phyloP scores from a whole-genome alignment of 2,113 vertebrate genomes.

The Delphinapterus leucas region DNA sequence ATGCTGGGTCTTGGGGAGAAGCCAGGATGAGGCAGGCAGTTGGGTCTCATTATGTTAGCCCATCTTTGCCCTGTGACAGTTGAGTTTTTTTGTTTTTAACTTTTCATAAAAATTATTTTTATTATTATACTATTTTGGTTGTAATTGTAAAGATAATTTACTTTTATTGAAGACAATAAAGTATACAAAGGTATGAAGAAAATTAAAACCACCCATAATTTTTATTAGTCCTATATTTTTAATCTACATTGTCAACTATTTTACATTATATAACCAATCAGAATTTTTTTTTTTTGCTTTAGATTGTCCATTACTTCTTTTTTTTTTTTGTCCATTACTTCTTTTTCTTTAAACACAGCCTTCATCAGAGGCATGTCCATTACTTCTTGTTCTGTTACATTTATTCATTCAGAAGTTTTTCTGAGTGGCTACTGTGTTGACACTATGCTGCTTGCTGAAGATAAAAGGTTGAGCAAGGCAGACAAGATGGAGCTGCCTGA shows the following conservation, averaged over 20 bases:
- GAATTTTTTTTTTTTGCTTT: not conserved
- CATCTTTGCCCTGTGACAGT: not conserved
- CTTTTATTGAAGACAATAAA: not conserved
- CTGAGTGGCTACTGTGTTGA: not conserved
- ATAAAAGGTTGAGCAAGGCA: not conserved
- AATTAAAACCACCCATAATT: not conserved
- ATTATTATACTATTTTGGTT: not conserved
- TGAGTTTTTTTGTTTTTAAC: not conserved
- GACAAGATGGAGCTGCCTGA: not conserved
- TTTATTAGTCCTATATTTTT: not conserved
- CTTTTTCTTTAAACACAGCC: not conserved
- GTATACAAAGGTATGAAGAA: not conserved
- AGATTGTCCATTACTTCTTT: not conserved
- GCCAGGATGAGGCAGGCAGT: constrained; percentile 35
- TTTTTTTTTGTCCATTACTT: not conserved
- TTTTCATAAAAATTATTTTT: not conserved
- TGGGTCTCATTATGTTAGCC: not conserved
- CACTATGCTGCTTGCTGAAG: not conserved
- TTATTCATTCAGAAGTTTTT: not conserved
- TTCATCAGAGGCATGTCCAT: not conserved
- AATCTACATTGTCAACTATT: not conserved
- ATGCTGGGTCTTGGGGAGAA: not conserved
- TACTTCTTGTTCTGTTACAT: not conserved
- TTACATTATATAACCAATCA: not conserved
- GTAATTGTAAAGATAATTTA: not conserved